phyloP scores from a whole-genome alignment of 2,113 vertebrate species.

The Oncorhynchus nerka region DNA sequence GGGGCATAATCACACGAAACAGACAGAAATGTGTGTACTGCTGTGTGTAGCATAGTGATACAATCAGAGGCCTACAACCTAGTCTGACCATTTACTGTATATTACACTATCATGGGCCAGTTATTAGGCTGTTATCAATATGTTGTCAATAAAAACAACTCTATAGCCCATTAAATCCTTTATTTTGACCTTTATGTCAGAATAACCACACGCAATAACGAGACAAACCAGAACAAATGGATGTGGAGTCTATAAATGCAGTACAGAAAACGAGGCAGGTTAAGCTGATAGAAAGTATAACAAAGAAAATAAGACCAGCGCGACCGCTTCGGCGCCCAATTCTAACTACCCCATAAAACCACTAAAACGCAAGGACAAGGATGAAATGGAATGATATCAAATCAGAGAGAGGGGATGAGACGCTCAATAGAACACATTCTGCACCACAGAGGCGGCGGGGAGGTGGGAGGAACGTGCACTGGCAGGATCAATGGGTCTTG shows the following conservation, averaged over 20 bases:
- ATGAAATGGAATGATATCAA: constrained; percentile 11
- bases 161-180: background rate
- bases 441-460: constrained; percentile 13
- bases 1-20: background rate
- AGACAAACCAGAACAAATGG: background rate
- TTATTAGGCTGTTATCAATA: background rate
- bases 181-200: background rate
- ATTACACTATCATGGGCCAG: no score
- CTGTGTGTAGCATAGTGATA: background rate
- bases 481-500: constrained; percentile 47
- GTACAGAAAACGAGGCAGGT: background rate
- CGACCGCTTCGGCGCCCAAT: background rate
- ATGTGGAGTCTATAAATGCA: background rate
- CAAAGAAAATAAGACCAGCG: no score
- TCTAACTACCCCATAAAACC: background rate
- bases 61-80: no score
- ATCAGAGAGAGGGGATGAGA: constrained; percentile 20
- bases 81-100: no score
- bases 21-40: no score
- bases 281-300: background rate
- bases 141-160: background rate
- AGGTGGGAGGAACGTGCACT: constrained; percentile 18
- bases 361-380: background rate
- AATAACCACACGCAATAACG: background rate
- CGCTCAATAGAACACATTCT: constrained; percentile 32